A percentile compares a stretch with the other conserved stretches of the same genome.
phyloP scores from a whole-genome alignment of 2,113 vertebrate species.

The Anas platyrhynchos region DNA sequence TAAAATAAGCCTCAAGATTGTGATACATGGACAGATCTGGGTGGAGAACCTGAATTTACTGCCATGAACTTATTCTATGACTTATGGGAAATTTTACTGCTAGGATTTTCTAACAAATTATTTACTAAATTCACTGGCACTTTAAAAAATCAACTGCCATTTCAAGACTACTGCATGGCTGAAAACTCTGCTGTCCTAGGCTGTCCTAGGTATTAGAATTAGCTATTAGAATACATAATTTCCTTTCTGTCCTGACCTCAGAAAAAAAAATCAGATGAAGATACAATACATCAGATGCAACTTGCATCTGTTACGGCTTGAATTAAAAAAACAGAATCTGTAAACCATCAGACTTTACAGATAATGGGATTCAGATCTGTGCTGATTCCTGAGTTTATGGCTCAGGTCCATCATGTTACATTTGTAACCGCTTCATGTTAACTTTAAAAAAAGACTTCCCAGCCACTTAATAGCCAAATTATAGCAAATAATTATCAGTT shows the following conservation, averaged over 20 bases:
- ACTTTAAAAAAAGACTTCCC: neutral
- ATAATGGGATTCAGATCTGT: neutral
- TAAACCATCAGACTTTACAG: neutral
- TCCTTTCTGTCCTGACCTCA: neutral
- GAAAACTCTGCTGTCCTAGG: neutral
- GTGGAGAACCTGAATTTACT: neutral
- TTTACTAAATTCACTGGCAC: neutral
- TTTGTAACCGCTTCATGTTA: neutral
- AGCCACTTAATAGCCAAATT: neutral
- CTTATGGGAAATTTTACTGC: neutral
- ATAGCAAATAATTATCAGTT: neutral
- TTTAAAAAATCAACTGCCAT: neutral
- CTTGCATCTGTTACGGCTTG: neutral
- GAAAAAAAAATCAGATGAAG: neutral
- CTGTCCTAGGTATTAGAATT: neutral
- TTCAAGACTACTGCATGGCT: neutral
- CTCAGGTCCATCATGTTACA: neutral
- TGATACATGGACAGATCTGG: neutral
- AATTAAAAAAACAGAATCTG: neutral
- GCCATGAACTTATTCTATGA: neutral
- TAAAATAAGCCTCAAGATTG: neutral
- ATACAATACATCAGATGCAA: neutral
- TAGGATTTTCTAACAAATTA: neutral
- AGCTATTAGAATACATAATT: neutral
- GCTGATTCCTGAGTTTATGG: neutral